Base-by-base conservation (phyloP, 2,888 invertebrate species). In the Pasiphila rectangulata region DNA sequence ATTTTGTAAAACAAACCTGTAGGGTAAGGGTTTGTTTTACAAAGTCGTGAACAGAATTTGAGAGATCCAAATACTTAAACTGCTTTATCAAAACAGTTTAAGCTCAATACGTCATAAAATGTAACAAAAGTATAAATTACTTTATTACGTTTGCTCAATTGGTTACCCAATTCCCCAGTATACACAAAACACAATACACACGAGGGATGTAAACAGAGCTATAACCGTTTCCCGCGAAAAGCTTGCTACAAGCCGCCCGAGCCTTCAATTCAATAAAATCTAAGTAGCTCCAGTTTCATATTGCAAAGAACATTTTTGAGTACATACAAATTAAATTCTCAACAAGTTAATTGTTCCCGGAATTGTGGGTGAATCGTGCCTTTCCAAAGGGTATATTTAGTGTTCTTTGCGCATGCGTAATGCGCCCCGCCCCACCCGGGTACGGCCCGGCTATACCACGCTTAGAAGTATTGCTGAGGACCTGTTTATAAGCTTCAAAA, bases 351-450 rank as follows among this genome's bases (percentile, higher is more conserved):
- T 73, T 67, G 64, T 75, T 72, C 72, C 69, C 66, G 55, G 67
- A 68, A 73, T 76, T 73, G 72, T 66, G 71, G 73, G 71, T 64
- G 73, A 67, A 64, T 62, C 56, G 59, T 64, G 57, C 52, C 46
- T 45, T 50, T 55, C 30, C 44, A 27, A 40, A 21, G 36, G 51
- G 42, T 52, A 39, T 24, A 49, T 51, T 51, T 47, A 46, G 38
- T 39, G n/a, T n/a, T n/a, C n/a, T 27, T 34, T 45, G 63, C 84
- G 85, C 83, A 77, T 73, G 86, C 85, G 84, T 62, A 21, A 7
- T 4, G 48, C 55, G 81, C 83, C 79, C 80, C 85, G 78, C 86
- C 85, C 85, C 76, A 75, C 75, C 83, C 81, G 72, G 78, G 77
- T 52, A 40, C 43, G 27, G 63, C 67, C 66, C 68, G 63, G 61